Conservation (phyloP, 2,888 invertebrate genomes). For the Junonia oenone region DNA sequence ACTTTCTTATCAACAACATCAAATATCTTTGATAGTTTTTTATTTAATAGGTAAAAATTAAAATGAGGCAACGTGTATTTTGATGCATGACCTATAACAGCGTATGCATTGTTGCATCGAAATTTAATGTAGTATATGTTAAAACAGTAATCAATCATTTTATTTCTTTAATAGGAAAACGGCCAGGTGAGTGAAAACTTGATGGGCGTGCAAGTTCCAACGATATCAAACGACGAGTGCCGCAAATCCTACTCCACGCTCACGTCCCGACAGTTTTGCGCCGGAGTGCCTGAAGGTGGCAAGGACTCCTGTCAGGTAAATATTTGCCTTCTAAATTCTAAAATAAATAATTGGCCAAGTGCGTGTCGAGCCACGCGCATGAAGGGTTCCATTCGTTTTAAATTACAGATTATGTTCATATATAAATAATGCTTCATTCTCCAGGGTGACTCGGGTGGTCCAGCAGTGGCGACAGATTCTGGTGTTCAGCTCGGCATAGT, state of each 20-base stretch:
- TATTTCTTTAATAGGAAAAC: constrained; percentile 39
- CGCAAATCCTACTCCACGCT: constrained; percentile 38
- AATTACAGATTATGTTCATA: no score
- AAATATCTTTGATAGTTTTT: no score
- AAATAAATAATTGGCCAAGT: no score
- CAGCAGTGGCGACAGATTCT: constrained; percentile 35
- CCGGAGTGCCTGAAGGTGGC: constrained; percentile 56
- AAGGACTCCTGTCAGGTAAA: constrained; percentile 66
- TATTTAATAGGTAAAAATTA: no score
- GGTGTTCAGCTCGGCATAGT: constrained; percentile 39
- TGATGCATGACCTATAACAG: no score
- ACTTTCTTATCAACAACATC: no score
- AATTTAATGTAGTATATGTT: no score
- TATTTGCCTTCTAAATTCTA: background rate
- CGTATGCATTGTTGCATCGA: no score
- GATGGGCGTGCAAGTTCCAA: constrained; percentile 45
- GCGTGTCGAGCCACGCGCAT: no score
- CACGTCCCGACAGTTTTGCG: constrained; percentile 60
- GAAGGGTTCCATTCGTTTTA: background rate
- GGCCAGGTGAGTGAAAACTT: constrained; percentile 41
- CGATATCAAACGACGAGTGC: constrained; percentile 40
- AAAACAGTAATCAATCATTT: no score
- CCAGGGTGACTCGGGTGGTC: constrained; percentile 42
- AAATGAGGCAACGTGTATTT: no score
- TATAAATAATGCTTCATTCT: no score